Base-by-base conservation (phyloP, 2,888 invertebrate species). In the Pantelozetes paolii region DNA sequence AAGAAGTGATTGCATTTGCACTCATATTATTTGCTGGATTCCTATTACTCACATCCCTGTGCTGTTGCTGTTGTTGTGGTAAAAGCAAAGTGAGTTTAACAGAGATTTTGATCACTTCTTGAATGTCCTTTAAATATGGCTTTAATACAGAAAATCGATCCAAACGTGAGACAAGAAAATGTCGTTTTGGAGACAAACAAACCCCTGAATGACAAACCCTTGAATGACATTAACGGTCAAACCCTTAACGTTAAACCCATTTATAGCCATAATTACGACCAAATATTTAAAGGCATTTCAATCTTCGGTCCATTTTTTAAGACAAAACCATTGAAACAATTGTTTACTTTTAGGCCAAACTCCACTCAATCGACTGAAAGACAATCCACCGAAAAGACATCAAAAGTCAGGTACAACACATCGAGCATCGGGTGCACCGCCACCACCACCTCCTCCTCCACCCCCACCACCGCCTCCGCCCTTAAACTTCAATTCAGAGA, bases 41-140 rank as follows among this genome's bases (percentile, higher is more conserved):
- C 5, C 11, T 71, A 11, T 20, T 74, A 1, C 9, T 70, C 0
- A 32, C 54, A 13, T 74, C 71, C 23, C 36, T 74, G 26, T 71
- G 70, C 30, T 74, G 50, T 32, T 71, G 74, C 40, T 74, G 74
- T 71, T 74, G 50, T 62, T 69, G 69, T 45, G 45, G 69, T 40
- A 69, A 69, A 42, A 69, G 45, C 1, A 69, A 69, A 69, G 69
- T 69, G 28, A 69, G 69, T 69, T 57, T 67, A 11, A 18, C 28
- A 20, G 32, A 23, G 42, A 67, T 23, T 67, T 23, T 1, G 18
- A 62, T 18, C 26, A 32, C 1, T 28, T 28, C 18, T 36, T n/a
- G 30, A 15, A 30, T 9, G 28, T 59, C 59, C 18, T 28, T 18
- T 69, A 45, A 69, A 42, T 45, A 69, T 69, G 69, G 69, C 69